These are phyloP conservation scores for Myotis vivesi DNA, from an alignment of 2,797 vertebrate genomes.

Conservation along the genomic window DNA sequence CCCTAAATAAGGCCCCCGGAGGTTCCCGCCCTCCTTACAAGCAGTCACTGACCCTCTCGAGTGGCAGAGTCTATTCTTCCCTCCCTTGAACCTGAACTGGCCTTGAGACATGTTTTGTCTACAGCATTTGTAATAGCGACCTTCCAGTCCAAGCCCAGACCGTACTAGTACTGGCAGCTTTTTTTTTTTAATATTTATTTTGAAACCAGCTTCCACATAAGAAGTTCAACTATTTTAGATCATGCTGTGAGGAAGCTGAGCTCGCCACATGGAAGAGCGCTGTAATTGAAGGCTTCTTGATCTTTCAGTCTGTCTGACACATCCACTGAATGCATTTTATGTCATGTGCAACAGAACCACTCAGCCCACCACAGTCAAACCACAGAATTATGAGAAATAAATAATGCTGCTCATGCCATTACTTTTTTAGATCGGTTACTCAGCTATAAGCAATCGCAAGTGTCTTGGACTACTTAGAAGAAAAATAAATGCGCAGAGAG, in stretches of 20 bases:
- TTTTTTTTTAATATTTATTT: neutral
- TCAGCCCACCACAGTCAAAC: neutral
- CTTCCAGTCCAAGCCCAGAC: neutral
- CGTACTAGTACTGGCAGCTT: neutral
- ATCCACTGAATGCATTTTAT: neutral
- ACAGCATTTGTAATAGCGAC: neutral
- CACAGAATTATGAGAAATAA: neutral
- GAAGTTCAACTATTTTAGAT: neutral
- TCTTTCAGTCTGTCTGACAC: neutral
- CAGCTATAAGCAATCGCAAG: neutral
- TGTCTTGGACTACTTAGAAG: neutral
- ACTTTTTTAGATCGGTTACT: neutral
- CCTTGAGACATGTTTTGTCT: neutral
- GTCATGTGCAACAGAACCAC: neutral
- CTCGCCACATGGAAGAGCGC: accelerated
- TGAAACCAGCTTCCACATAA: neutral
- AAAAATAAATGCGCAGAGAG: neutral
- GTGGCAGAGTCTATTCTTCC: neutral
- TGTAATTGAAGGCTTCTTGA: neutral
- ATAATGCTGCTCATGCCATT: neutral
- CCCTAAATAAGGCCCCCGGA: neutral
- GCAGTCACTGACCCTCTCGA: neutral
- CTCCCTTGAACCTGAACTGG: neutral
- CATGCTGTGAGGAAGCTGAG: neutral
- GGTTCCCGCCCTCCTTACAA: neutral